Evolutionary conservation across 2,113 vertebrate genomes (phyloP).

Genomic region (Albula goreensis): DNA sequence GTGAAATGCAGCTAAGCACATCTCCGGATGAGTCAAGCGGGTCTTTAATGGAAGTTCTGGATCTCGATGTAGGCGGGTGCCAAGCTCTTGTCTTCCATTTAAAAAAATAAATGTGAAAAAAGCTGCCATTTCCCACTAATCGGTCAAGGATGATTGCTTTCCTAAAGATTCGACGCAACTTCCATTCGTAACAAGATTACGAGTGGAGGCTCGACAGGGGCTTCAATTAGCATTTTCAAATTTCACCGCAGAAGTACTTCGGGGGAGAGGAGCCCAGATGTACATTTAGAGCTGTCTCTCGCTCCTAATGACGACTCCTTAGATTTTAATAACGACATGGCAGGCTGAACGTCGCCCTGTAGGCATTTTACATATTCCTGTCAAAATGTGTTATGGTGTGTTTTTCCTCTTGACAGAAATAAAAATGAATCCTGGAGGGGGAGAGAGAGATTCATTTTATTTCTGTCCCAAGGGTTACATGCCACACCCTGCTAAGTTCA

Average conservation of each 20-base stretch:
- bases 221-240: not conserved
- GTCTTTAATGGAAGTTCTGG: too few relatives aligned
- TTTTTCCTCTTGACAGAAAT: not conserved
- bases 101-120: not conserved
- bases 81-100: not conserved
- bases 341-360: not conserved
- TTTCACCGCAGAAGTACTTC: not conserved
- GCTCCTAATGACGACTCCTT: not conserved
- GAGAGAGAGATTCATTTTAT: not conserved
- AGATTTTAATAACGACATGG: not conserved
- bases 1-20: too few relatives aligned
- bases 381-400: not conserved
- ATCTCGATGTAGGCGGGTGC: too few relatives aligned
- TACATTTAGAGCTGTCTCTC: not conserved
- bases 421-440: not conserved
- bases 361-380: not conserved
- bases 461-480: not conserved
- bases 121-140: not conserved
- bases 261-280: not conserved
- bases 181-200: not conserved
- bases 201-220: not conserved
- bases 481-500: not conserved
- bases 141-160: not conserved
- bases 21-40: too few relatives aligned
- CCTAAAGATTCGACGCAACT: not conserved